A percentile compares a stretch with the other conserved stretches of the same genome.
Evolutionary conservation across 2,888 invertebrate genomes (phyloP).

Genomic region (Dicranocentrus wangi): DNA sequence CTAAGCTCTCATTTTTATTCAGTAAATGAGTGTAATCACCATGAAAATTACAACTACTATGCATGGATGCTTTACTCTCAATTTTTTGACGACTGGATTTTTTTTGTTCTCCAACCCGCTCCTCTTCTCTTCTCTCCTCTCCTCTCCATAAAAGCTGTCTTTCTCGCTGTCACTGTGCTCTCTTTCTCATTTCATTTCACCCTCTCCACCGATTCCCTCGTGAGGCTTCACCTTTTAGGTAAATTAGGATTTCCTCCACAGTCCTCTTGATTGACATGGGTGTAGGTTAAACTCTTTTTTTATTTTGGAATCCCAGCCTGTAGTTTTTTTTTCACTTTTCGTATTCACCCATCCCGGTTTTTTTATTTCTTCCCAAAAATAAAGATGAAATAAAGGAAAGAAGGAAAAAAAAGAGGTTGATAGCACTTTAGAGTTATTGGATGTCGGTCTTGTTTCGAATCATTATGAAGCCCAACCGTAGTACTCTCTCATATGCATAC

Average conservation of each 20-base stretch:
- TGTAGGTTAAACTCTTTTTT: conserved; percentile 46
- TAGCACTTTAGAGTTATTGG: conserved; percentile 27
- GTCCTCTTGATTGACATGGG: conserved; percentile 59
- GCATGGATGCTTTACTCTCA: conserved; percentile 36
- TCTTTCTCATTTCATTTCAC: conserved; percentile 48
- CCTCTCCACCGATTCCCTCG: conserved; percentile 51
- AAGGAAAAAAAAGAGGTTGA: background rate
- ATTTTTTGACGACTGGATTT: background rate
- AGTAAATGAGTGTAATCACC: conserved; percentile 59
- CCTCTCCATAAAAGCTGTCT: conserved; percentile 32
- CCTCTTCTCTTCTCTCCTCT: background rate
- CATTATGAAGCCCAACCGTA: background rate
- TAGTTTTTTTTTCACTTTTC: too few relatives aligned
- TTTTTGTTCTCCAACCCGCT: background rate
- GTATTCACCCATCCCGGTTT: too few relatives aligned
- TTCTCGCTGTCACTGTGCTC: conserved; percentile 40
- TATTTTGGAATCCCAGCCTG: too few relatives aligned
- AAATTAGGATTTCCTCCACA: conserved; percentile 69
- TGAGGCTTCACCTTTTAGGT: conserved; percentile 68
- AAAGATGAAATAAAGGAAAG: conserved; percentile 6
- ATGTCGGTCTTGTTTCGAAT: conserved; percentile 29
- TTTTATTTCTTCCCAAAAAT: conserved; percentile 16
- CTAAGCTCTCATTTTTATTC: background rate
- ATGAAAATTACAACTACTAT: conserved; percentile 55
- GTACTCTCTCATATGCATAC: too few relatives aligned